Base-by-base conservation (phyloP, 2,888 invertebrate species). In the Muscina levida region DNA sequence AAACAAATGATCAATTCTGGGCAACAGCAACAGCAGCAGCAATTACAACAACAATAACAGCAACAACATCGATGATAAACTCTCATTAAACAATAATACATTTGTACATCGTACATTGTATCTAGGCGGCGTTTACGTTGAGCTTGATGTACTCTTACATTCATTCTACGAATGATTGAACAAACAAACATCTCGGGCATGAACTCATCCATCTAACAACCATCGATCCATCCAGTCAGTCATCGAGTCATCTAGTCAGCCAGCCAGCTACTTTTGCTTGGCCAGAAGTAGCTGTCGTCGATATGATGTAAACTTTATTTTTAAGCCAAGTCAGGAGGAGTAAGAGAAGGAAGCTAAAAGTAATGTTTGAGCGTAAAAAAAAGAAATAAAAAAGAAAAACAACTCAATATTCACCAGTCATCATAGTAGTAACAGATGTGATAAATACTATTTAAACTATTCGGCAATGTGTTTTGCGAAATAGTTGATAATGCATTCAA, bases 241-340 rank as follows among this genome's bases (percentile, higher is more conserved):
- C 31, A 31, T 31, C 31, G 4, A 31, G 3, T 8, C 31, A 31
- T 31, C 31, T 8, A 31, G n/a, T n/a, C n/a, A n/a, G n/a, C 31
- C 31, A 31, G 3, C 31, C 31, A 31, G 3, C 31, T 8, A 31
- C 31, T 31, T 31, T 3, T 31, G 8, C 31, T 31, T 8, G 31
- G 31, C 17, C 48, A 48, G 48, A 53, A 22, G 53, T 57, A n/a
- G n/a, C n/a, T 31, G 6, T 39, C 17, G 37, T 39, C 26, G 44
- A 10, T 31, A 53, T 73, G 66, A 73, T 57, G 73, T 67, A 73
- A 73, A 66, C 42, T 66, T 73, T 73, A 73, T 73, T 73, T 73
- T 73, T 73, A 73, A 73, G 53, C 17, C 65, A 39, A 15, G 26
- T 8, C 17, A 48, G 51, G 46, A 17, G 39, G 42, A 42, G n/a